A percentile compares a stretch with the other conserved stretches of the same genome.
Evolutionary conservation across 2,888 invertebrate species (phyloP).

Genomic region (Chydorus sphaericus): DNA sequence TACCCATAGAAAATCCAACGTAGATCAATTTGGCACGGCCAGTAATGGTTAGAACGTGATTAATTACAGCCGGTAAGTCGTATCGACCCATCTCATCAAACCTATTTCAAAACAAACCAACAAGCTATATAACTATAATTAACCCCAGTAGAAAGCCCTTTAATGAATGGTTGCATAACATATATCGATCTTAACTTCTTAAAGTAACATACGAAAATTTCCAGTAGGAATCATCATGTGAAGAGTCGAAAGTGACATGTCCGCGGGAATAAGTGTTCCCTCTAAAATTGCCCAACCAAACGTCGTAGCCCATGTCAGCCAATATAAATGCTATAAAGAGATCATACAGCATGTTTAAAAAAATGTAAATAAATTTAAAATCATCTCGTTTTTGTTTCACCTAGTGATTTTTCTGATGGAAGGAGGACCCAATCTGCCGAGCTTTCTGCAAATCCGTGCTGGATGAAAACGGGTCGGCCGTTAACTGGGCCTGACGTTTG

Average conservation of each 20-base stretch:
- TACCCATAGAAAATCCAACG: too few relatives aligned
- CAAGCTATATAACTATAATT: too few relatives aligned
- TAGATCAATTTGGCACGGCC: conserved; percentile 35
- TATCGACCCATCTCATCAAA: conserved; percentile 36
- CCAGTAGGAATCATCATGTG: conserved; percentile 42
- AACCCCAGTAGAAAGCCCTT: too few relatives aligned
- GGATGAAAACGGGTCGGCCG: conserved; percentile 37
- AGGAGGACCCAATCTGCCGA: conserved; percentile 33
- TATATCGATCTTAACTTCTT: background rate
- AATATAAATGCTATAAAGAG: conserved; percentile 32
- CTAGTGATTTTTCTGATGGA: conserved; percentile 28
- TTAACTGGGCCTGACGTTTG: conserved; percentile 19
- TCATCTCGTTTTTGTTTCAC: conserved; percentile 18
- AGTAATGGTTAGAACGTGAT: conserved; percentile 36
- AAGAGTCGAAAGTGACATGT: conserved; percentile 33
- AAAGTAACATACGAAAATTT: conserved; percentile 35
- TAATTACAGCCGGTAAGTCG: conserved; percentile 40
- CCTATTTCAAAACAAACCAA: background rate
- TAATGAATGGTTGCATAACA: background rate
- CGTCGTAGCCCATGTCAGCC: conserved; percentile 53
- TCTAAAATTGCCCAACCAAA: conserved; percentile 54
- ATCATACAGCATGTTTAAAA: background rate
- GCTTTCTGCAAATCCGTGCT: conserved; percentile 31
- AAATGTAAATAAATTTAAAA: too few relatives aligned
- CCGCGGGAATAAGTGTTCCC: conserved; percentile 50